Conservation (phyloP, 2,888 invertebrate genomes). For the Clanis bilineata region DNA sequence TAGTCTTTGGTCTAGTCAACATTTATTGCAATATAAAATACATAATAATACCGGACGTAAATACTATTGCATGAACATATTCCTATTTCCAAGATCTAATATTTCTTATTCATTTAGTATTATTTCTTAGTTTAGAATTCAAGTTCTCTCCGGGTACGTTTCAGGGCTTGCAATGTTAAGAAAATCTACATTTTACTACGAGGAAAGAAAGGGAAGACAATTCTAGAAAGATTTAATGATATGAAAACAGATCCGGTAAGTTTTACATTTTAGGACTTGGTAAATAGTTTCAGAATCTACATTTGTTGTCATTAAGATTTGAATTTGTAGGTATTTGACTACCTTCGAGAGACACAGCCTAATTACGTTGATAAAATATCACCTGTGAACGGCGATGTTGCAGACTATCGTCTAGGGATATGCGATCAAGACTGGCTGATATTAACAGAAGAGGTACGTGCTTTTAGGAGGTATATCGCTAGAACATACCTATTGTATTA, state of each 20-base stretch:
- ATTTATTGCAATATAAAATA: no score
- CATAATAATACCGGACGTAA: no score
- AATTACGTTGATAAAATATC: slow-evolving; percentile 21
- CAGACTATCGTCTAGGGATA: slow-evolving; percentile 28
- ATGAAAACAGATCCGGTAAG: slow-evolving; percentile 30
- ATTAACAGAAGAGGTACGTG: slow-evolving; percentile 29
- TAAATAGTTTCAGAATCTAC: background rate
- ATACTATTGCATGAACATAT: no score
- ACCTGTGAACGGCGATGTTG: slow-evolving; percentile 29
- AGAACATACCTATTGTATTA: no score
- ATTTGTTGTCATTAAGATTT: background rate
- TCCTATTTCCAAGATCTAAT: no score
- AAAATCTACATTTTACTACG: slow-evolving; percentile 26
- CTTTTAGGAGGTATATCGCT: no score
- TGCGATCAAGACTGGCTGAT: slow-evolving; percentile 24
- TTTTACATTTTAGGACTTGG: background rate
- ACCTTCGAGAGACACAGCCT: slow-evolving; percentile 22
- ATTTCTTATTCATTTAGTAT: no score
- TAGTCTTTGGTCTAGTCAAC: no score
- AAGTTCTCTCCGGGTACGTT: background rate
- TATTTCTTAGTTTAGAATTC: background rate
- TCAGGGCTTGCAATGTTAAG: slow-evolving; percentile 9
- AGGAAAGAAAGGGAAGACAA: no score
- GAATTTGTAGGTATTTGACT: slow-evolving; percentile 24
- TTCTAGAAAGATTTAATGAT: slow-evolving; percentile 29